Evolutionary conservation across 2,113 vertebrate genomes (phyloP).

Genomic region (Leucoraja erinaceus): DNA sequence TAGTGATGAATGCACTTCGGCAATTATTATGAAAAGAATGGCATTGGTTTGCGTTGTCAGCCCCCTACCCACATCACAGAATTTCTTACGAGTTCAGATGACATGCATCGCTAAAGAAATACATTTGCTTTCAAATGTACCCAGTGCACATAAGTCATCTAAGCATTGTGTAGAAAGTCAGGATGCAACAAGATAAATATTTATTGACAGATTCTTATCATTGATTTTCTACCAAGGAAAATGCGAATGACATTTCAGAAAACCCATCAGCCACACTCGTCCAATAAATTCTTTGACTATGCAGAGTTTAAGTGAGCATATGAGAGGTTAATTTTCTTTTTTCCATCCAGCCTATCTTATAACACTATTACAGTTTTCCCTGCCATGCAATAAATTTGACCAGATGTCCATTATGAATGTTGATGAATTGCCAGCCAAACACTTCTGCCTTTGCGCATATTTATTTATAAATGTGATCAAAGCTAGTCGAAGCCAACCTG

Average conservation of each 20-base stretch:
- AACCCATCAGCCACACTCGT: not conserved
- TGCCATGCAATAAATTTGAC: constrained; percentile 21
- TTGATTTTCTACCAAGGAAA: not conserved
- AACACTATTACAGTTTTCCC: not conserved
- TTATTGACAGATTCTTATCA: not conserved
- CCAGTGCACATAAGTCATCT: not conserved
- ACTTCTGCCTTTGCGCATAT: constrained; percentile 13
- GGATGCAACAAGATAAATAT: not conserved
- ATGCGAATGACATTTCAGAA: not conserved
- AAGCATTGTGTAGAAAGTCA: not conserved
- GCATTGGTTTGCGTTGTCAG: not conserved
- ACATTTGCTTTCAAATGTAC: not conserved
- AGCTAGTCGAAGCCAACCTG: not conserved
- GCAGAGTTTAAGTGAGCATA: not conserved
- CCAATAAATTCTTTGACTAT: not conserved
- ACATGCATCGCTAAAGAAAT: not conserved
- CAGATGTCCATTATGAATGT: constrained; percentile 31
- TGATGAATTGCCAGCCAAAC: constrained; percentile 32
- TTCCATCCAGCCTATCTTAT: not conserved
- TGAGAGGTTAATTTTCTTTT: constrained; percentile 9
- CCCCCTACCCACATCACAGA: not conserved
- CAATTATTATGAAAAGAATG: not conserved
- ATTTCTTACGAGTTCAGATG: not conserved
- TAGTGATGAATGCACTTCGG: not conserved
- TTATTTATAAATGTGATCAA: constrained; percentile 34